phyloP scores from a whole-genome alignment of 2,113 vertebrate species.

The Pungitius pungitius region DNA sequence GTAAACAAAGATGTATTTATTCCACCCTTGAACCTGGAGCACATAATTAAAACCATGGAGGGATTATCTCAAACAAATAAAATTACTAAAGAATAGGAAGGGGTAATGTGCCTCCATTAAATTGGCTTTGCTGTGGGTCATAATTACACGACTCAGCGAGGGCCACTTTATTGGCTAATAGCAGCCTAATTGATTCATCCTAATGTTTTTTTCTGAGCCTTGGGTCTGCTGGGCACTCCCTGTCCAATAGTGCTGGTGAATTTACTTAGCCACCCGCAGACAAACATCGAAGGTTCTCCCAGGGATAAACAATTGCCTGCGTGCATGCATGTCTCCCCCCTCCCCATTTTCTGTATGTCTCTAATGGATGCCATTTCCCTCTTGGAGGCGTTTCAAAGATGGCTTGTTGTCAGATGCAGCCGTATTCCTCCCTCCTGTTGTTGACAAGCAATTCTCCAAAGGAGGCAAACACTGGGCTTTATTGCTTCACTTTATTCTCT shows the following conservation, averaged over 20 bases:
- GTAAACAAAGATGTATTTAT: conserved; percentile 74
- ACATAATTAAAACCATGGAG: conserved; percentile 78
- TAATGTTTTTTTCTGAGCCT: conserved; percentile 74
- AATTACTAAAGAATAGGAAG: conserved; percentile 72
- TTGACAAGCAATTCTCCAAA: conserved; percentile 70
- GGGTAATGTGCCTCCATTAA: conserved; percentile 68
- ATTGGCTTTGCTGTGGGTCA: conserved; percentile 79
- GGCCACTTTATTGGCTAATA: conserved; percentile 80
- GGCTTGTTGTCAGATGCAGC: conserved; percentile 70
- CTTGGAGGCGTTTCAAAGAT: conserved; percentile 72
- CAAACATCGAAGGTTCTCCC: conserved; percentile 62
- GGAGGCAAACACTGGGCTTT: conserved; percentile 45
- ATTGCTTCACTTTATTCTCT: conserved; percentile 43
- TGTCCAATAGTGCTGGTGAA: conserved; percentile 65
- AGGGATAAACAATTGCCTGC: conserved; percentile 75
- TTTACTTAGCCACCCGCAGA: conserved; percentile 74
- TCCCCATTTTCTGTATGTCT: conserved; percentile 60
- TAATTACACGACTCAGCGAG: conserved; percentile 82
- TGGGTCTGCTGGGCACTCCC: conserved; percentile 69
- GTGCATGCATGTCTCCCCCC: conserved; percentile 25
- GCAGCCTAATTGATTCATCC: conserved; percentile 82
- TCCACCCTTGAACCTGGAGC: conserved; percentile 69
- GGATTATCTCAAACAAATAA: conserved; percentile 81
- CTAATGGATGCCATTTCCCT: conserved; percentile 74
- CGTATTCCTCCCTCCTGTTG: conserved; percentile 52